Evolutionary conservation across 2,113 vertebrate genomes (phyloP).

Genomic region (Mormyrus iriodes): DNA sequence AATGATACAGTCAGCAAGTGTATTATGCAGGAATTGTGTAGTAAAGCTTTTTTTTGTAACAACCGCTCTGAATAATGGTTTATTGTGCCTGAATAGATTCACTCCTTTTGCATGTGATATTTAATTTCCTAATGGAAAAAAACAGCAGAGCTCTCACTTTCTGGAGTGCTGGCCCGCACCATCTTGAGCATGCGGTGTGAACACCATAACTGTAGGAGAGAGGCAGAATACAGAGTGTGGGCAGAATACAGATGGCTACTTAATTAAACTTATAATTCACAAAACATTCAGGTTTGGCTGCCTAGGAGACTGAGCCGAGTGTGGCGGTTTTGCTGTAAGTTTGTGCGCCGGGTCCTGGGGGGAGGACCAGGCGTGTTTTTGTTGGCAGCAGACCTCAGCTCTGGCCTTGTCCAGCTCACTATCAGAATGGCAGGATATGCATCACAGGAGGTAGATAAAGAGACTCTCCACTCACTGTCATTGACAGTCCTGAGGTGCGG

Average conservation of each 20-base stretch:
- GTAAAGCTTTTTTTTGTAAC: neutral
- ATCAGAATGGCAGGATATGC: neutral
- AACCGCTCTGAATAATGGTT: neutral
- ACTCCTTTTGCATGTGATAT: neutral
- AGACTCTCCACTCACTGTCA: neutral
- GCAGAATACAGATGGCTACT: constrained; percentile 10
- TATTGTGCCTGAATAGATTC: neutral
- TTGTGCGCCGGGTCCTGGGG: neutral
- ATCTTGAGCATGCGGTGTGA: neutral
- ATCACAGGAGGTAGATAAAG: constrained; percentile 5
- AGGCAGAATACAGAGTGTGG: neutral
- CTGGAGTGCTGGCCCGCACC: neutral
- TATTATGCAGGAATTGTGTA: neutral
- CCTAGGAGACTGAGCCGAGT: neutral
- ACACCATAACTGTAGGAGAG: neutral
- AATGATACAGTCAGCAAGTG: neutral
- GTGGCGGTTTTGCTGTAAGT: neutral
- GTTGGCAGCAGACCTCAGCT: neutral
- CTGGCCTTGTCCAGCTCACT: constrained; percentile 2
- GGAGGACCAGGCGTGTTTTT: neutral
- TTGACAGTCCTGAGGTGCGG: neutral
- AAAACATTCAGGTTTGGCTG: neutral
- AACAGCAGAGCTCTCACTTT: neutral
- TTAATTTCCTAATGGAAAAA: constrained; percentile 5
- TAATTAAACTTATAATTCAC: constrained; percentile 20